Base-by-base conservation (phyloP, 2,888 invertebrate genomes). In the Pomacea canaliculata region DNA sequence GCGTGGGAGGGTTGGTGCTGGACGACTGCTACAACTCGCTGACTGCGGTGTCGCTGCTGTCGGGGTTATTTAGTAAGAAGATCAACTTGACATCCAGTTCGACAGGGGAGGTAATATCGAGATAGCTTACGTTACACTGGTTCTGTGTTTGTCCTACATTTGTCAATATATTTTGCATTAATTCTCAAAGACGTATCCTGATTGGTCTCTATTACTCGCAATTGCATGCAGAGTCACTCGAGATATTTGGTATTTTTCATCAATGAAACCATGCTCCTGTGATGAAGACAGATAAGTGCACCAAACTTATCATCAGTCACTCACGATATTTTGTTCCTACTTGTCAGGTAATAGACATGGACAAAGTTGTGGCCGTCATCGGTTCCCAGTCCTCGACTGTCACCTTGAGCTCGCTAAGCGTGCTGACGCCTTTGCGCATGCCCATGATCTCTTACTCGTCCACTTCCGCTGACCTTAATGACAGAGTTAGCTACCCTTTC, bases 361-460 rank as follows among this genome's bases (percentile, higher is more conserved):
- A 16, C 37, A 60, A 63, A 23, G 74, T 74, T 19, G 49, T 62
- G 27, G 74, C 74, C 1, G 74, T 74, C n/a, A 90, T 93, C 37
- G 93, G 93, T 0, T 92, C 92, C 0, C 92, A 92, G 76, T 92
- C 85, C 10, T 87, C 87, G 76, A 85, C 83, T 7, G 85, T 86
- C 0, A 83, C 87, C 0, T 83, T 85, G 27, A 81, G 82, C 12
- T 71, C 86, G 10, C 84, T 85, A 5, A 72, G 79, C 13, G 66
- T 85, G n/a, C 81, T 87, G 69, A 81, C 82, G 8, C 78, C 78
- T 4, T 62, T 85, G 23, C 81, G 81, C 46, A 81, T 85, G 48
- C 87, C 87, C 0, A 79, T 83, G 10, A 82, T 88, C 19, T 85
- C 86, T 12, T 85, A 85, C 46, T 81, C 85, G 1, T 82, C 87